Conservation (phyloP, 2,113 vertebrate genomes). For the Candoia aspera region DNA sequence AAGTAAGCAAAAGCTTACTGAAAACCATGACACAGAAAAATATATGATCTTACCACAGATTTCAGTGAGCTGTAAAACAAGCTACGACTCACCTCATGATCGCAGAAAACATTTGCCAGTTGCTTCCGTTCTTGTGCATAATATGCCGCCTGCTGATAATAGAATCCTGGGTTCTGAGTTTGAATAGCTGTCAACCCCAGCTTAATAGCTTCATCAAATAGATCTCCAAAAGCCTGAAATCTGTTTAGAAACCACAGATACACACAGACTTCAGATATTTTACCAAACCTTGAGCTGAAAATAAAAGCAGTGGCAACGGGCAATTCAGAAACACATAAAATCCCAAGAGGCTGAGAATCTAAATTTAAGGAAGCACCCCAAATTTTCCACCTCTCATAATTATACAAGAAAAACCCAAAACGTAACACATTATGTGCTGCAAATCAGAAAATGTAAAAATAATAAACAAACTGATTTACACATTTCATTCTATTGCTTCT, state of each 20-base stretch:
- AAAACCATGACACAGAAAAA: neutral
- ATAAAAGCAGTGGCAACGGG: neutral
- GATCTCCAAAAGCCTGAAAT: constrained; percentile 97
- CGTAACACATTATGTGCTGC: neutral
- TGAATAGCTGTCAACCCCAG: constrained; percentile 96
- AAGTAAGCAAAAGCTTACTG: neutral
- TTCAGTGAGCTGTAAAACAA: neutral
- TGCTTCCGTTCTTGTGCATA: constrained; percentile 95
- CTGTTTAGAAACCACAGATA: constrained; percentile 60
- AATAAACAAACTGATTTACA: neutral
- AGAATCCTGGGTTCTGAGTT: constrained; percentile 98
- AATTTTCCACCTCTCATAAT: neutral
- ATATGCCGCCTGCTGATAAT: constrained; percentile 96
- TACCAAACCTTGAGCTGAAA: neutral
- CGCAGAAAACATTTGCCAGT: constrained; percentile 83
- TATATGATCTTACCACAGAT: neutral
- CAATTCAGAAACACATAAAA: neutral
- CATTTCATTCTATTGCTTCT: neutral
- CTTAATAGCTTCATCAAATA: constrained; percentile 99
- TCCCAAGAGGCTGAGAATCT: neutral
- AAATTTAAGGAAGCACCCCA: neutral
- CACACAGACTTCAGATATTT: neutral
- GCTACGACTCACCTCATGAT: constrained; percentile 80
- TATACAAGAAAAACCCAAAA: neutral
- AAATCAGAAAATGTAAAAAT: neutral